Base-by-base conservation (phyloP, 2,888 invertebrate genomes). In the Dynastes maya region DNA sequence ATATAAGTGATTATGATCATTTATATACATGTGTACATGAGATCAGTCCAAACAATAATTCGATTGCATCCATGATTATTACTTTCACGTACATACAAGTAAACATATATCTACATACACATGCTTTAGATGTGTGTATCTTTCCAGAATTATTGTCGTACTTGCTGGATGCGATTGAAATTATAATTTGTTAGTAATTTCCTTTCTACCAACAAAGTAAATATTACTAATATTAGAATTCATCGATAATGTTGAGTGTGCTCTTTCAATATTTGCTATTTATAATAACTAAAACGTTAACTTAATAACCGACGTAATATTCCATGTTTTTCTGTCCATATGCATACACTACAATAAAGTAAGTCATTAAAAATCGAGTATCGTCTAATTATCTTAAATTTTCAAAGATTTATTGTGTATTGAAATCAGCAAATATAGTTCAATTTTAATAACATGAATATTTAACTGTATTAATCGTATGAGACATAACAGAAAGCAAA, bases 11-110 rank as follows among this genome's bases (percentile, higher is more conserved):
- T 22, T 22, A 22, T 22, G 22, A 22, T 40, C 37, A 2, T 45
- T 40, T 40, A 16, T 67, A n/a, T 37, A 45, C 16, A 49, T 16
- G n/a, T 65, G 40, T 65, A 16, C 40, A 40, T 67, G 13, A 45
- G 67, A 67, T 45, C 45, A 67, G 45, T 67, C 67, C 67, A 67
- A 67, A 16, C 67, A 67, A 67, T 11, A 11, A 45, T 45, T 68
- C 9, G 27, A 51, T 68, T 68, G 68, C 51, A 68, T 49, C 29
- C 51, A 51, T 1, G 29, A 16, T 68, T 27, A 45, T 11, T 22
- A 37, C 32, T 37, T 37, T 37, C 5, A 37, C 22, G 0, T 2
- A 51, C 22, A 45, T 6, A 27, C 9, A 9, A 45, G 2, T 8
- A 45, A 45, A 8, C 45, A 11, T 45, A 9, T 0, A 45, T 45